Evolutionary conservation across 1,140 invertebrate genomes (phyloP).

Genomic region (Apis mellifera): DNA sequence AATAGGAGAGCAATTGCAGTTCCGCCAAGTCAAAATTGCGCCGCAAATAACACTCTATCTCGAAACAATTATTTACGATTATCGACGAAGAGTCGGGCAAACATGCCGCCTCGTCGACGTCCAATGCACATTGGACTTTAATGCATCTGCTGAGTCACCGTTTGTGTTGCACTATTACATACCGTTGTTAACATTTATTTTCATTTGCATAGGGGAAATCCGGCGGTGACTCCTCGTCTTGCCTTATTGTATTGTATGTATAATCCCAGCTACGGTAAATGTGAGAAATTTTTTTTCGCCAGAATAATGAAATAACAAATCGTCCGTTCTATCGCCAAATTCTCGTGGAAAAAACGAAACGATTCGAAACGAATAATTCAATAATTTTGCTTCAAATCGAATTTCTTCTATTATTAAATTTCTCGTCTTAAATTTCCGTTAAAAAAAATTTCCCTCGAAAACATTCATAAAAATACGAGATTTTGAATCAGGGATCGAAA

Average conservation of each 20-base stretch:
- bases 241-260: not conserved
- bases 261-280: not conserved
- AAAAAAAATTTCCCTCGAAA: too few species aligned
- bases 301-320: not conserved
- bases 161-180: constrained; percentile 17
- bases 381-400: too few species aligned
- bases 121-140: constrained; percentile 56
- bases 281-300: not conserved
- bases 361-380: too few species aligned
- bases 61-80: constrained; percentile 49
- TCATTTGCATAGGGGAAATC: not conserved
- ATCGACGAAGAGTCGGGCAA: constrained; percentile 41
- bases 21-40: not conserved
- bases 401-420: too few species aligned
- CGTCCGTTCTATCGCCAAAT: not conserved
- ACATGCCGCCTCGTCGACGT: constrained; percentile 27
- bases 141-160: constrained; percentile 48
- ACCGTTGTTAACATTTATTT: not conserved
- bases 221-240: not conserved
- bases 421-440: too few species aligned
- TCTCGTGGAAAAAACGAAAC: not conserved
- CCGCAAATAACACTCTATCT: constrained; percentile 42
- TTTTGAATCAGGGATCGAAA: too few species aligned
- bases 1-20: constrained; percentile 17
- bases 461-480: too few species aligned